Base-by-base conservation (phyloP, 2,888 invertebrate genomes). In the Liposcelis brunnea region DNA sequence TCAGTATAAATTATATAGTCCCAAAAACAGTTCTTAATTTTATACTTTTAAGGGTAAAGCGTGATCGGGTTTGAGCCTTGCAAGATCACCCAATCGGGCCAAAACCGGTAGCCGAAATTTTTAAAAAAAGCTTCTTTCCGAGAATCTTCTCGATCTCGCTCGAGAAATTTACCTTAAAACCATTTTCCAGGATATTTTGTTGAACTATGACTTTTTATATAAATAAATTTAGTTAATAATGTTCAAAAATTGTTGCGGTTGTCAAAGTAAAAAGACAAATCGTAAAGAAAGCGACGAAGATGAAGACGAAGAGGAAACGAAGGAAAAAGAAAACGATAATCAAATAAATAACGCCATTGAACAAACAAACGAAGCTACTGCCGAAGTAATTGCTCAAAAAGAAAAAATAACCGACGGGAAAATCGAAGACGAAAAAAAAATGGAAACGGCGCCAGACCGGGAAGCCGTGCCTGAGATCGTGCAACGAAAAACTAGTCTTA, bases 201-300 rank as follows among this genome's bases (percentile, higher is more conserved):
- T 26, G 26, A 26, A 26, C 26, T 26, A 26, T 26, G 26, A 26
- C 5, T 26, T 26, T 26, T 26, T 26, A 26, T 8, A 8, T 26
- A 26, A 26, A 26, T 6, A 26, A 26, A 26, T 26, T 6, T 26
- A 26, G 26, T 26, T 26, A 26, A 26, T 26, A 26, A 50, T 50
- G 50, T 50, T 50, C 33, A 50, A 50, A 38, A 49, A 51, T 42
- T 52, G 52, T 46, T 52, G 52, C 40, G 52, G 52, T 31, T 52
- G 52, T 45, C 49, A 48, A 42, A 45, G 31, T 14, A 44, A 47
- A 18, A 44, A 47, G 18, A 44, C 42, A 36, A 49, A 48, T 31
- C 43, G 35, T 37, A 45, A 37, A 6, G 31, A 14, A 14, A 45
- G 43, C 1, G 47, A 44, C 31, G 42, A 42, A 33, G 46, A 44